Evolutionary conservation across 2,888 invertebrate genomes (phyloP).

Genomic region (Rhaphigaster nebulosa): DNA sequence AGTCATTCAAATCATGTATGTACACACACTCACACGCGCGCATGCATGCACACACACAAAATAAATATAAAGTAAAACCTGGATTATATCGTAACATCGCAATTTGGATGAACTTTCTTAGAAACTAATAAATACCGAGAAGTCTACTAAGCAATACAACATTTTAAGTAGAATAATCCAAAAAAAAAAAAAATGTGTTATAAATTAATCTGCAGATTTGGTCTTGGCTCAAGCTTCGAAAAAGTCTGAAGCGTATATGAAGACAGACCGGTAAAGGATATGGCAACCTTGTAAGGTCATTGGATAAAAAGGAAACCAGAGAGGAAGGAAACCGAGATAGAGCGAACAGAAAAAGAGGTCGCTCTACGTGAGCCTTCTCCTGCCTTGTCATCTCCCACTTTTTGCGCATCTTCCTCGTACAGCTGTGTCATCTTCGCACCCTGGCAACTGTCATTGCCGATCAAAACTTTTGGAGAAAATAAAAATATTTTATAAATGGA

Average conservation of each 20-base stretch:
- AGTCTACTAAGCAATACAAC: too few relatives aligned
- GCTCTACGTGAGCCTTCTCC: background rate
- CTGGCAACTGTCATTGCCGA: background rate
- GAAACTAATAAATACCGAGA: too few relatives aligned
- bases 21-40: too few relatives aligned
- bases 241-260: background rate
- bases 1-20: too few relatives aligned
- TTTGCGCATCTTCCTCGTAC: background rate
- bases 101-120: too few relatives aligned
- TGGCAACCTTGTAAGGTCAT: conserved; percentile 28
- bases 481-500: background rate
- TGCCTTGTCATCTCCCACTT: background rate
- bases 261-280: background rate
- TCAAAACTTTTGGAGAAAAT: background rate
- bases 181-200: background rate
- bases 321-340: conserved; percentile 24
- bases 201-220: background rate
- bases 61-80: too few relatives aligned
- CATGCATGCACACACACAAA: too few relatives aligned
- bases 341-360: conserved; percentile 21
- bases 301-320: conserved; percentile 28
- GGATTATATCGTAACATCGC: too few relatives aligned
- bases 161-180: background rate
- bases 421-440: conserved; percentile 34
- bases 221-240: background rate